These are phyloP conservation scores for Saguinus midas DNA, from an alignment of 2,113 vertebrate species.

Conservation along the genomic window DNA sequence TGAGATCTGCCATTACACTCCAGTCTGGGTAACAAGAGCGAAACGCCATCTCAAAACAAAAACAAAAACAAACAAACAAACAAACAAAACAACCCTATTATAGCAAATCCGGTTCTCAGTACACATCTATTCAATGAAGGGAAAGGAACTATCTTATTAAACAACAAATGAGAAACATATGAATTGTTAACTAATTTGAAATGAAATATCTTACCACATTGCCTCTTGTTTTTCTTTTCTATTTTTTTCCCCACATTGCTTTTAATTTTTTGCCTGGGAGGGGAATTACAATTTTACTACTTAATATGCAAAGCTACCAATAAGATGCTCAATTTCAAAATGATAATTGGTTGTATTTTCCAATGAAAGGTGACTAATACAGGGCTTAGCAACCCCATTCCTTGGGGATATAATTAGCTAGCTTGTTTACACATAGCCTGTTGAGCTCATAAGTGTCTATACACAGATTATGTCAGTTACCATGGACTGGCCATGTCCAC, in stretches of 20 bases:
- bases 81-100: neutral
- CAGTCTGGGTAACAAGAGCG: too few relatives aligned
- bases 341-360: conserved; percentile 50
- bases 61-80: too few relatives aligned
- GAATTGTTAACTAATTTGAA: neutral
- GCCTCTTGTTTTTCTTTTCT: neutral
- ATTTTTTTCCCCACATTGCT: neutral
- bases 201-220: neutral
- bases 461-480: conserved; percentile 53
- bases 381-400: conserved; percentile 18
- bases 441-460: conserved; percentile 28
- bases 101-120: neutral
- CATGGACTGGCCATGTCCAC: neutral
- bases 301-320: conserved; percentile 35
- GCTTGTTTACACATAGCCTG: conserved; percentile 42
- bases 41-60: too few relatives aligned
- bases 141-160: neutral
- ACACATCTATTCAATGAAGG: neutral
- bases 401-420: conserved; percentile 50
- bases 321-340: conserved; percentile 1
- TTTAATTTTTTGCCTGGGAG: neutral
- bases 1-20: too few relatives aligned
- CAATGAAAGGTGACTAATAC: conserved; percentile 51
- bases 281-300: conserved; percentile 14
- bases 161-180: conserved; percentile 2